Evolutionary conservation across 2,888 invertebrate genomes (phyloP), one percentile per base, ranked within the genome.

Genomic region (Gastracanthus pulcherrimus): DNA sequence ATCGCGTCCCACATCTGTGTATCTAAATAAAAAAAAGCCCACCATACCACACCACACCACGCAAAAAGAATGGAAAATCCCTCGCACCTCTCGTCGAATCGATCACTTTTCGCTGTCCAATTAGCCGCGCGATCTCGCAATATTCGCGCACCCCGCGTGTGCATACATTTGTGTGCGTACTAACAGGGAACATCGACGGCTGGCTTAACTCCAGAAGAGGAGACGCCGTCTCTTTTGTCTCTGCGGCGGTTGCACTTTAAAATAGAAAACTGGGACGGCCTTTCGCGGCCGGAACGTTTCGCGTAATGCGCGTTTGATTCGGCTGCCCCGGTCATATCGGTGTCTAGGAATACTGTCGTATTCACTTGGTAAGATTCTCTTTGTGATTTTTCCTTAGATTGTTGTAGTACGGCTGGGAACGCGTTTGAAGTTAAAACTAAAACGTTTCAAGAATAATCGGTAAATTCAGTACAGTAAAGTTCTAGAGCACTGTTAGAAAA

Each of bases 191-290:
- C 86, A 88, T 86, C 85, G 85, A 84, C 85, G 84, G 67, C 85
- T 89, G 89, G 88, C 89, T 85, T 85, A 79, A 83, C 80, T 90
- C 88, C 90, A 89, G 85, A 86, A 26, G 55, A 55, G 55, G 45
- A 34, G 41, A 23, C 72, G 41, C 72, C 58, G 31, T 48, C 29
- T 60, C 83, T 87, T 87, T 87, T 86, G 84, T 87, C 87, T 85
- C 85, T 45, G 60, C 70, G 60, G n/a, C 31, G 19, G 84, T 82
- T 84, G 83, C 81, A 83, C 87, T 60, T 69, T 87, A 87, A 89
- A 89, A 89, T 89, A 88, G 88, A 88, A 87, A 89, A 87, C 84
- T 87, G 84, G 87, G 85, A 83, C 87, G 87, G 85, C 85, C 85
- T 87, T 87, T 87, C 83, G 84, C 67, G 78, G 80, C 78, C 48